A percentile compares a stretch with the other conserved stretches of the same genome.
Conservation (phyloP, 2,888 invertebrate genomes). For the Auanema freiburgensis region DNA sequence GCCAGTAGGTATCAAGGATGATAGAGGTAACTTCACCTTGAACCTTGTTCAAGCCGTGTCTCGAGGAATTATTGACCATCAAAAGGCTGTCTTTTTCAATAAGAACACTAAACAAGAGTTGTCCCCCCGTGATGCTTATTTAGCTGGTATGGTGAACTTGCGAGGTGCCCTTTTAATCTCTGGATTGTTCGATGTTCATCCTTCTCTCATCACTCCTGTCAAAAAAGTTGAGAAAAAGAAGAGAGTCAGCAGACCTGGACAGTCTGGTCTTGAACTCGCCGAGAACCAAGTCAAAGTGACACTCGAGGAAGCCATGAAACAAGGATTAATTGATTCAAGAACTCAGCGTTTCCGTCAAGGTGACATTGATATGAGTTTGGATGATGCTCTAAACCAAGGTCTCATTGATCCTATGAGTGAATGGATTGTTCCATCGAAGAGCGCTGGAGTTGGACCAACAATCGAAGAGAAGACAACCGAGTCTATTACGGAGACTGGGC, state of each 20-base stretch:
- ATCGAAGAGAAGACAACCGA: constrained; percentile 64
- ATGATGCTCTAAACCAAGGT: constrained; percentile 65
- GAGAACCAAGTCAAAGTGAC: constrained; percentile 72
- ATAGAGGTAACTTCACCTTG: constrained; percentile 76
- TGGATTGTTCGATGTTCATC: constrained; percentile 78
- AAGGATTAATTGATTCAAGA: constrained; percentile 76
- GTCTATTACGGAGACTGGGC: constrained; percentile 63
- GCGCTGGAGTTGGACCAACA: constrained; percentile 58
- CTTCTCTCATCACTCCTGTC: constrained; percentile 55
- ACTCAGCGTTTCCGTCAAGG: constrained; percentile 64
- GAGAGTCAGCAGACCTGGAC: constrained; percentile 77
- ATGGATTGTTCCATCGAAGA: constrained; percentile 63
- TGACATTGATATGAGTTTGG: constrained; percentile 71
- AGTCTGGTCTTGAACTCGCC: constrained; percentile 45
- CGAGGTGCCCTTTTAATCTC: constrained; percentile 84
- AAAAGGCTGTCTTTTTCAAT: constrained; percentile 72
- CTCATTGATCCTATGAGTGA: constrained; percentile 63
- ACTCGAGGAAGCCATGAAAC: constrained; percentile 78
- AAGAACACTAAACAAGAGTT: constrained; percentile 72
- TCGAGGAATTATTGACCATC: constrained; percentile 82
- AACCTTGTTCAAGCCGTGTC: constrained; percentile 81
- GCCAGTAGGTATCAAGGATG: constrained; percentile 77
- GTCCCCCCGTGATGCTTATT: constrained; percentile 80
- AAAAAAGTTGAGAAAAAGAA: constrained; percentile 84
- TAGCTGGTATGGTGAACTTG: constrained; percentile 80